A percentile compares a stretch with the other conserved stretches of the same genome.
Conservation (phyloP, 1,140 invertebrate species). For the Cyphomyrmex costatus region DNA sequence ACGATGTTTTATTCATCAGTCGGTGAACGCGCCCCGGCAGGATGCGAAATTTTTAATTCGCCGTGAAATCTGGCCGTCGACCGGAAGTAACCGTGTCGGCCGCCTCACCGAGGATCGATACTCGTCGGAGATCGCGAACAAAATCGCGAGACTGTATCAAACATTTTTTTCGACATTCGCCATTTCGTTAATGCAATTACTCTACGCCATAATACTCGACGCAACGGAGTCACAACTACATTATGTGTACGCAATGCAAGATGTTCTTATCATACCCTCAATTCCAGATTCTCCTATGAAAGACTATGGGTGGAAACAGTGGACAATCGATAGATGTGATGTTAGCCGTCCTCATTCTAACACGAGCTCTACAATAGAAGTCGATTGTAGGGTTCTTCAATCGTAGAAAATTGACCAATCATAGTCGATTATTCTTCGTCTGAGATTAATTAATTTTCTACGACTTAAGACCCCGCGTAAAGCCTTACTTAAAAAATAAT, state of each 20-base stretch:
- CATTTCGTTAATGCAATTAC: constrained; percentile 25
- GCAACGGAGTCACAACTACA: constrained; percentile 20
- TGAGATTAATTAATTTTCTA: no score
- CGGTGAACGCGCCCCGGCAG: constrained; percentile 37
- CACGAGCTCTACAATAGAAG: no score
- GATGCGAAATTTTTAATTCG: constrained; percentile 78
- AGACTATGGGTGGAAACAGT: background rate
- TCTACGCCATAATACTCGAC: constrained; percentile 14
- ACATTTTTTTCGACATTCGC: constrained; percentile 25
- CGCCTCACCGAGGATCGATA: constrained; percentile 50
- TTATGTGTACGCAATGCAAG: constrained; percentile 18
- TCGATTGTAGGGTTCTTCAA: no score
- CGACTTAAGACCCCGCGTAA: no score
- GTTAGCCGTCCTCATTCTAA: background rate
- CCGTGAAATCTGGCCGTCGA: constrained; percentile 74
- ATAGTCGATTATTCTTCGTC: no score
- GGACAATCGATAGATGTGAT: background rate
- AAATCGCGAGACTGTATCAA: background rate
- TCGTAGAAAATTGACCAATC: no score
- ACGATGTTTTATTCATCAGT: constrained; percentile 76
- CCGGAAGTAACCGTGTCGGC: constrained; percentile 70
- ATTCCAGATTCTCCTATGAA: background rate
- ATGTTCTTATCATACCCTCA: constrained; percentile 26
- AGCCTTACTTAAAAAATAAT: no score
- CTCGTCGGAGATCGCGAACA: constrained; percentile 9